Evolutionary conservation across 2,888 invertebrate genomes (phyloP), one percentile per base, ranked within the genome.

Genomic region (Lasioglossum zephyrum): DNA sequence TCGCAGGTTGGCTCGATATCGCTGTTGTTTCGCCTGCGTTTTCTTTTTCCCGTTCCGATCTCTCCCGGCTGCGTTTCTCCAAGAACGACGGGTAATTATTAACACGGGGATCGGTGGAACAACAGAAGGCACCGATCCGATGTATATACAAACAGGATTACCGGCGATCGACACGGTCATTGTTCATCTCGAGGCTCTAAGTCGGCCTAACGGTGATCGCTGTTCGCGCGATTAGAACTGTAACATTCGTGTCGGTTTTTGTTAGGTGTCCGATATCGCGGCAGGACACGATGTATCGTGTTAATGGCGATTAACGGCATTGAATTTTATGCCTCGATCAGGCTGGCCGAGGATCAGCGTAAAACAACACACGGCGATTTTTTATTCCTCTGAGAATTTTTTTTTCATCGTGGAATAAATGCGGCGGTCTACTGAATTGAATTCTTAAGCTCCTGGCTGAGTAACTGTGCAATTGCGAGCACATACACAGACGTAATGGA

Each of bases 201-300:
- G 44, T 22, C 69, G 18, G n/a, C 2, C 75, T 81, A 81, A 77
- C 73, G 78, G 82, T 72, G 74, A 75, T 70, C 49, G 73, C 26
- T 77, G 16, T 39, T 77, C 77, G 73, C 81, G 77, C 79, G 78
- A 79, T 82, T 73, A 73, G 79, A 79, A 79, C 74, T 75, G 82
- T 76, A 79, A 82, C 72, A 73, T 66, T 39, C 36, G 60, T 26
- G 73, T n/a, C 39, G 76, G 9, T 85, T 85, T 82, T 85, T 84
- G 72, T 78, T 74, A 60, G 66, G 18, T n/a, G 39, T n/a, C 60
- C 36, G 69, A 73, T 44, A 26, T 47, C 75, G 18, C 36, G 70
- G 26, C 47, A n/a, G 75, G 57, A 49, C 74, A 26, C 47, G 69
- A 76, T 39, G 36, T 49, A 73, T 74, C 72, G 66, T 5, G 26